Evolutionary conservation across 2,888 invertebrate species (phyloP).

Genomic region (Eupithecia insigniata): DNA sequence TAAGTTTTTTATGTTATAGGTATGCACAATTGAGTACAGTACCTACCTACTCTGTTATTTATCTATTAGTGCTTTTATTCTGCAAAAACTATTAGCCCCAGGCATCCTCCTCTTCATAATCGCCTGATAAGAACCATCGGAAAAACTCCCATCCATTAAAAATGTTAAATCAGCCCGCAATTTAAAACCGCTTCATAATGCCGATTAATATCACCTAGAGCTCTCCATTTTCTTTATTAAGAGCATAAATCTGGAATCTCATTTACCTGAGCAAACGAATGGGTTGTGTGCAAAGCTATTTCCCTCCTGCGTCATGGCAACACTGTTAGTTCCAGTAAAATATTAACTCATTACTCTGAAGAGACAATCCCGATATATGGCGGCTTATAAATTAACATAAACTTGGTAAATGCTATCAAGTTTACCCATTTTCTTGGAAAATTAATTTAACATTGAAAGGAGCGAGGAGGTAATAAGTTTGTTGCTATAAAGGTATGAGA

Average conservation of each 20-base stretch:
- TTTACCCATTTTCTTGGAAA: slow-evolving; percentile 6
- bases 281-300: slow-evolving; percentile 39
- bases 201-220: slow-evolving; percentile 17
- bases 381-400: slow-evolving; percentile 23
- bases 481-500: neutral
- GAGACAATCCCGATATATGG: slow-evolving; percentile 24
- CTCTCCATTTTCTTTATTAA: slow-evolving; percentile 35
- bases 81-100: neutral
- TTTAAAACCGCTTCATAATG: slow-evolving; percentile 14
- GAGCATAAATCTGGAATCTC: slow-evolving; percentile 42
- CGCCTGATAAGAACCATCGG: neutral
- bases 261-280: slow-evolving; percentile 44
- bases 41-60: neutral
- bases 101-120: neutral
- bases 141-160: slow-evolving; percentile 4
- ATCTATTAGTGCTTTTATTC: neutral
- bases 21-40: too few relatives aligned
- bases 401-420: slow-evolving; percentile 1
- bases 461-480: neutral
- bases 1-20: too few relatives aligned
- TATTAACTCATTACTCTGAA: slow-evolving; percentile 38
- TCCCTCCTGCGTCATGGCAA: slow-evolving; percentile 27
- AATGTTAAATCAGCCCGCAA: neutral
- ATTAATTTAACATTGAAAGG: slow-evolving; percentile 6
- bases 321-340: slow-evolving; percentile 33